These are phyloP conservation scores for Columba livia DNA, from an alignment of 2,113 vertebrate genomes.

Conservation along the genomic window DNA sequence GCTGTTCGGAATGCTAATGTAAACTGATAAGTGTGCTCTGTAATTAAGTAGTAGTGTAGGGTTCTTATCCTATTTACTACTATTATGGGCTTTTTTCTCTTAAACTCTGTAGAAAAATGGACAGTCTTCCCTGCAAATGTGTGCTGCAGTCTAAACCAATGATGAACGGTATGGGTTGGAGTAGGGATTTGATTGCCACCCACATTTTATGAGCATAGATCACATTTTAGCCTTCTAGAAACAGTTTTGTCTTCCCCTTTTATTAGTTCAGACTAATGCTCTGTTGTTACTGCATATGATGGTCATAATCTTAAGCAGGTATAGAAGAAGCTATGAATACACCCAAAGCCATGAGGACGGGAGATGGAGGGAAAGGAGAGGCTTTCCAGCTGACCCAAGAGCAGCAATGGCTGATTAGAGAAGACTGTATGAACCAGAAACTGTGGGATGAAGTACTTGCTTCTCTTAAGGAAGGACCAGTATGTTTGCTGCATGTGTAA, in stretches of 20 bases:
- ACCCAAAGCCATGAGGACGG: constrained; percentile 79
- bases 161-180: neutral
- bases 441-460: constrained; percentile 95
- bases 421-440: constrained; percentile 94
- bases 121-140: neutral
- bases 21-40: neutral
- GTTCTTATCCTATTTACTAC: neutral
- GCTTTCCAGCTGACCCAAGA: constrained; percentile 90
- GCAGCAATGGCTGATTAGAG: constrained; percentile 87
- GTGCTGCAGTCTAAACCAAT: neutral
- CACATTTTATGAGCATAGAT: neutral
- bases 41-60: neutral
- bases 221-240: neutral
- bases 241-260: neutral
- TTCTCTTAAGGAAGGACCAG: constrained; percentile 91
- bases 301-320: constrained; percentile 59
- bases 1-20: neutral
- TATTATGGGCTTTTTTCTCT: neutral
- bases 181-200: neutral
- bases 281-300: neutral
- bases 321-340: constrained; percentile 71
- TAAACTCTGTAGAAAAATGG: neutral
- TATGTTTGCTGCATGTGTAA: constrained; percentile 70
- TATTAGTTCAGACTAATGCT: neutral
- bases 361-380: constrained; percentile 83